phyloP scores from a whole-genome alignment of 2,888 invertebrate genomes.

The Prostheceraeus crozeri region DNA sequence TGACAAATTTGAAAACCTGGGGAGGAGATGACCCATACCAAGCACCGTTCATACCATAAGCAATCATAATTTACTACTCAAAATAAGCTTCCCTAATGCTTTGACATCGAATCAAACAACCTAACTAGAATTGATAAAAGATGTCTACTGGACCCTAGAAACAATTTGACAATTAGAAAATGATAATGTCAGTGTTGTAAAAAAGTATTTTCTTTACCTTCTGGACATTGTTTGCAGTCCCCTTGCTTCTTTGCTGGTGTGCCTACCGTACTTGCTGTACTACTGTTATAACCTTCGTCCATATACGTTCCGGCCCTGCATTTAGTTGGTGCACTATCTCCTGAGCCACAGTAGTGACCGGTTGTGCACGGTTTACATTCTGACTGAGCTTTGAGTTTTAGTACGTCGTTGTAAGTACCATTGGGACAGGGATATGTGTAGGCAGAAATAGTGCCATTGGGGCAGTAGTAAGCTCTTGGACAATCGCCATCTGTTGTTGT shows the following conservation, averaged over 20 bases:
- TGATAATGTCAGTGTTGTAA: no score
- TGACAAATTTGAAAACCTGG: no score
- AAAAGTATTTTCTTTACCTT: conserved; percentile 44
- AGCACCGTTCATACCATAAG: no score
- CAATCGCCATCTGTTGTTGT: conserved; percentile 44
- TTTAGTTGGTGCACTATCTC: neutral
- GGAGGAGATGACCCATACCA: no score
- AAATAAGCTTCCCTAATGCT: no score
- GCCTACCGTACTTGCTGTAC: no score
- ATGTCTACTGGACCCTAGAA: no score
- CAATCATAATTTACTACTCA: no score
- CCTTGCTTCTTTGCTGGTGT: neutral
- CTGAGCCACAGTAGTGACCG: conserved; percentile 43
- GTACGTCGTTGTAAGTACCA: conserved; percentile 49
- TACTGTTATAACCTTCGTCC: neutral
- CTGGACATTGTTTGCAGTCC: conserved; percentile 43
- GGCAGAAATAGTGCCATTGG: conserved; percentile 46
- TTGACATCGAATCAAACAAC: no score
- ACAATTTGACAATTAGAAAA: no score
- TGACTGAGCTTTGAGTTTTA: conserved; percentile 43
- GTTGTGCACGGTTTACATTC: conserved; percentile 50
- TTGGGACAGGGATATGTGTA: conserved; percentile 49
- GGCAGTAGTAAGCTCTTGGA: conserved; percentile 52
- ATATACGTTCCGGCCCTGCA: neutral
- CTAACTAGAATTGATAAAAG: no score